phyloP scores from a whole-genome alignment of 1,140 invertebrate species.

The Drosophila fuyamai region DNA sequence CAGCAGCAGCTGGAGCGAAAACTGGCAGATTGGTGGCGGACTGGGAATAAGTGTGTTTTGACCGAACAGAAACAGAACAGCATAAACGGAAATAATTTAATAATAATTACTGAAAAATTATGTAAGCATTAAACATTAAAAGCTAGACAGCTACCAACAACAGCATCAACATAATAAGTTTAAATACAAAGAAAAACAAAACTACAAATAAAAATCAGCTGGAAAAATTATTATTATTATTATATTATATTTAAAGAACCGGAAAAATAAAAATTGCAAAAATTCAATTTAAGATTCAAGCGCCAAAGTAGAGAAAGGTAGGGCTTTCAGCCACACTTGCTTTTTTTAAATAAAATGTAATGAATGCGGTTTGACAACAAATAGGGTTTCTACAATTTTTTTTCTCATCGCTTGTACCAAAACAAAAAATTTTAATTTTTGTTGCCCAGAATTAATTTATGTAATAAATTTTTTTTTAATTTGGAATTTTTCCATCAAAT shows the following conservation, averaged over 20 bases:
- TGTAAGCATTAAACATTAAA: slow-evolving; percentile 82
- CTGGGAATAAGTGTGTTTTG: slow-evolving; percentile 54
- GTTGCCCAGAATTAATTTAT: not conserved
- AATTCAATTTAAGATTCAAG: slow-evolving; percentile 64
- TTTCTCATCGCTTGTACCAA: not conserved
- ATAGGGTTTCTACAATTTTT: not conserved
- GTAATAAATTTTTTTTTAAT: too few species aligned
- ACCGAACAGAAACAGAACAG: slow-evolving; percentile 62
- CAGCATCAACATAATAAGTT: slow-evolving; percentile 82
- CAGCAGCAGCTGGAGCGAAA: slow-evolving; percentile 49
- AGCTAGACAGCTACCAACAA: slow-evolving; percentile 79
- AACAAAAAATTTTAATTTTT: not conserved
- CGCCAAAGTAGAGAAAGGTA: slow-evolving; percentile 23
- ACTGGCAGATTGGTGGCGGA: slow-evolving; percentile 60
- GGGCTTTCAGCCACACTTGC: not conserved
- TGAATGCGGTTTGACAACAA: not conserved
- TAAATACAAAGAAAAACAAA: slow-evolving; percentile 77
- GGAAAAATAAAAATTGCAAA: slow-evolving; percentile 82
- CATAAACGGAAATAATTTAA: slow-evolving; percentile 77
- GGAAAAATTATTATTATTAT: slow-evolving; percentile 83
- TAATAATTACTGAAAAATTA: slow-evolving; percentile 82
- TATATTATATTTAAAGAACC: slow-evolving; percentile 82
- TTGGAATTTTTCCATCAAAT: too few species aligned
- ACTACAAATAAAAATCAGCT: slow-evolving; percentile 81
- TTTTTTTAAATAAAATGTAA: slow-evolving; percentile 20